Percentiles rank a stretch among this genome's conserved stretches.
These are phyloP conservation scores for Percopsis omiscomaycus DNA, from an alignment of 2,797 vertebrate genomes.

Conservation along the genomic window DNA sequence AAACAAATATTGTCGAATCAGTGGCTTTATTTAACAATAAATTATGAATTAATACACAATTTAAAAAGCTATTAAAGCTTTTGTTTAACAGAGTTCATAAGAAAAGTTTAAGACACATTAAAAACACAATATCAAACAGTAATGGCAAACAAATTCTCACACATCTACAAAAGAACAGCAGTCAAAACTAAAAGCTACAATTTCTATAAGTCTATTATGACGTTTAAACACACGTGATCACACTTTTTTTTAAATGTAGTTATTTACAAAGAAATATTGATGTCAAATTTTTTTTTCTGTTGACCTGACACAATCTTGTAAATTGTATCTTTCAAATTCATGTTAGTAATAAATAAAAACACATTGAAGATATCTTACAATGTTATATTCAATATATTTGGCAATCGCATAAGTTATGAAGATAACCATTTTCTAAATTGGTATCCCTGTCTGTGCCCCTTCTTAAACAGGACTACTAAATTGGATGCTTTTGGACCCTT, in stretches of 20 bases:
- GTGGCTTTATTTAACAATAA: slow-evolving; percentile 17
- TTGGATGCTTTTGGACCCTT: slow-evolving; percentile 3
- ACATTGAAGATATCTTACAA: neutral
- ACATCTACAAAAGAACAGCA: slow-evolving; percentile 11
- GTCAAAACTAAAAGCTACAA: slow-evolving; percentile 6
- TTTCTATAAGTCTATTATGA: neutral
- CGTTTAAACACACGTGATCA: slow-evolving; percentile 20
- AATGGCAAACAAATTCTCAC: neutral
- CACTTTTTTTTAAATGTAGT: too few species aligned
- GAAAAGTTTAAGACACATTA: slow-evolving; percentile 2
- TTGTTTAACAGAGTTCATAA: slow-evolving; percentile 8
- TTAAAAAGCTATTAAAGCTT: slow-evolving; percentile 5
- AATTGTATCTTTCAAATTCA: neutral
- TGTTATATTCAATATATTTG: neutral
- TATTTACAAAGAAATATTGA: too few species aligned
- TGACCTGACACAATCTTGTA: neutral
- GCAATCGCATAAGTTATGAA: neutral
- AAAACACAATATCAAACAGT: neutral
- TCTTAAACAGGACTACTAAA: neutral
- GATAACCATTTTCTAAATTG: neutral
- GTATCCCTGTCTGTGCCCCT: neutral
- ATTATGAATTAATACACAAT: neutral
- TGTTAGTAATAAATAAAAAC: slow-evolving; percentile 27
- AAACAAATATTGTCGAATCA: slow-evolving; percentile 8
- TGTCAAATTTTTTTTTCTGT: neutral